Evolutionary conservation across 2,113 vertebrate species (phyloP).

Genomic region (Romanogobio albipinnatus): DNA sequence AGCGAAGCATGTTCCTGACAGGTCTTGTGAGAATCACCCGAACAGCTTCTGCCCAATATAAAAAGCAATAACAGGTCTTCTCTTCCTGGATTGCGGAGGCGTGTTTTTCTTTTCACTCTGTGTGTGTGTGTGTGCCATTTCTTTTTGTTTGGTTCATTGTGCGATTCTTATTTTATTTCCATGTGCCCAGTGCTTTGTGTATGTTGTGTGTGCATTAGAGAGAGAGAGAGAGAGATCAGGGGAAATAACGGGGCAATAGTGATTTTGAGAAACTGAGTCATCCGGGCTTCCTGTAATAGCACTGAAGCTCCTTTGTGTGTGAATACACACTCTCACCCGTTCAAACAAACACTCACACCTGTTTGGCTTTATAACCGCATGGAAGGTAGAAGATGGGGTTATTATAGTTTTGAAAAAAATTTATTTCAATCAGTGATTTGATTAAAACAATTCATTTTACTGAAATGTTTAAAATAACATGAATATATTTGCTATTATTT

Average conservation of each 20-base stretch:
- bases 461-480: no score
- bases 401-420: neutral
- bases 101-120: constrained; percentile 37
- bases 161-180: constrained; percentile 45
- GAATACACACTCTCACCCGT: constrained; percentile 25
- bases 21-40: constrained; percentile 9
- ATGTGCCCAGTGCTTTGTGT: constrained; percentile 23
- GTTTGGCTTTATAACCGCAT: constrained; percentile 23
- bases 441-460: no score
- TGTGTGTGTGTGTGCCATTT: constrained; percentile 17
- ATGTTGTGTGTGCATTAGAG: constrained; percentile 48
- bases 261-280: constrained; percentile 63
- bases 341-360: constrained; percentile 22
- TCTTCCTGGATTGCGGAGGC: neutral
- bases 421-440: no score
- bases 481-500: no score
- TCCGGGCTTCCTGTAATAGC: constrained; percentile 63
- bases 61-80: constrained; percentile 34
- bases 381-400: neutral
- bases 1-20: neutral
- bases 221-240: constrained; percentile 44
- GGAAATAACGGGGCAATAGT: constrained; percentile 48
- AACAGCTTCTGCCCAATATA: constrained; percentile 32
- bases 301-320: constrained; percentile 36
- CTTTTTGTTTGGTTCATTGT: constrained; percentile 45